Conservation (phyloP, 2,888 invertebrate genomes). For the Pheosia gnoma region DNA sequence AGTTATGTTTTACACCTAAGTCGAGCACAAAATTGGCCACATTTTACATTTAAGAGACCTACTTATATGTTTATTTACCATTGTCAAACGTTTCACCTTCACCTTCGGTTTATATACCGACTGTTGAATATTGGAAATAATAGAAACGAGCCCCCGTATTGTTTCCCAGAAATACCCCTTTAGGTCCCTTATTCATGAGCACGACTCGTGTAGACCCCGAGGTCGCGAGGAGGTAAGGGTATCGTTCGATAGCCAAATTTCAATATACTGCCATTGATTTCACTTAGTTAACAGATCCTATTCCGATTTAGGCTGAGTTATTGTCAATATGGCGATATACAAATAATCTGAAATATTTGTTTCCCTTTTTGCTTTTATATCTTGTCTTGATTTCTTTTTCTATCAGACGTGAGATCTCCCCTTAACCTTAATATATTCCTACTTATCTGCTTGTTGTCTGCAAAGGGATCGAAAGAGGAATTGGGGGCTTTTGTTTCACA, state of each 20-base stretch:
- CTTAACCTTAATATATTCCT: no score
- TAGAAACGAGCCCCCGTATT: not conserved
- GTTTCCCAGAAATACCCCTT: not conserved
- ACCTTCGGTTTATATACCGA: no score
- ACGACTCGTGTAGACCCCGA: conserved; percentile 29
- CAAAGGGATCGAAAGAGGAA: no score
- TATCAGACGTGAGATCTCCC: no score
- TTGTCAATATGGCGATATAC: not conserved
- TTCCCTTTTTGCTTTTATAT: not conserved
- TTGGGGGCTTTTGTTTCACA: no score
- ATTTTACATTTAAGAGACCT: no score
- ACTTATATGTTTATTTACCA: no score
- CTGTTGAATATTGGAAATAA: not conserved
- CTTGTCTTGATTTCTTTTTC: no score
- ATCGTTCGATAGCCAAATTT: conserved; percentile 33
- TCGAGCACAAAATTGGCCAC: no score
- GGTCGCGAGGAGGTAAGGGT: conserved; percentile 37
- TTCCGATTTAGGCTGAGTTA: conserved; percentile 6
- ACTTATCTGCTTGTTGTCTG: no score
- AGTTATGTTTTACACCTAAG: no score
- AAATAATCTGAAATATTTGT: not conserved
- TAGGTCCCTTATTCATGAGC: not conserved
- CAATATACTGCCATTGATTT: conserved; percentile 30
- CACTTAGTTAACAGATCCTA: conserved; percentile 15
- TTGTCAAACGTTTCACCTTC: no score